Evolutionary conservation across 2,113 vertebrate species (phyloP).

Genomic region (Gallinago undulata): DNA sequence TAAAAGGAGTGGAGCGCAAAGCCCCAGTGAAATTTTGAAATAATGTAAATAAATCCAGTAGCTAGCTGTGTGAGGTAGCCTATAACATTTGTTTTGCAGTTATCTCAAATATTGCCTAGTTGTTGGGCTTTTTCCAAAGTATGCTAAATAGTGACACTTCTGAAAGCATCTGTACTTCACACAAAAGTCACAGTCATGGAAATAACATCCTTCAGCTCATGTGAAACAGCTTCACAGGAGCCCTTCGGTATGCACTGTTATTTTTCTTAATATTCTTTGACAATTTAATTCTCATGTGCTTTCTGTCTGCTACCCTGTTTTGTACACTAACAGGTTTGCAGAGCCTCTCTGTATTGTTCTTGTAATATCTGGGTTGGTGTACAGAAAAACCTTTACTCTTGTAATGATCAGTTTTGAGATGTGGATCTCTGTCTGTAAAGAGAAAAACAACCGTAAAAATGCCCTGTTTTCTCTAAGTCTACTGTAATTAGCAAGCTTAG

Average conservation of each 20-base stretch:
- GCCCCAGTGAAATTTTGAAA: neutral
- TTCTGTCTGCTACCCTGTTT: neutral
- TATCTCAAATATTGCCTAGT: neutral
- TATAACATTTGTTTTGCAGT: neutral
- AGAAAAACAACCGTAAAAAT: neutral
- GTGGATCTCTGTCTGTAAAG: neutral
- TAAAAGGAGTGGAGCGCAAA: neutral
- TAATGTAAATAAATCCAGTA: constrained; percentile 29
- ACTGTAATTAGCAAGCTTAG: constrained; percentile 2
- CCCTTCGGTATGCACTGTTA: neutral
- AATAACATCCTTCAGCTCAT: neutral
- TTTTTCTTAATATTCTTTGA: neutral
- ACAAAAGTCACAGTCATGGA: neutral
- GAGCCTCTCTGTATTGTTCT: constrained; percentile 13
- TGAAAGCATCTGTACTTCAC: neutral
- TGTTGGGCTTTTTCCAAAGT: neutral
- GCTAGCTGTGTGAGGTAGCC: neutral
- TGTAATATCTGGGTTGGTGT: constrained; percentile 20
- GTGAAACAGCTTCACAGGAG: neutral
- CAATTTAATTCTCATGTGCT: neutral
- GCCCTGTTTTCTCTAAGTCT: constrained; percentile 18
- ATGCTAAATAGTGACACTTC: neutral
- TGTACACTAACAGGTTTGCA: neutral
- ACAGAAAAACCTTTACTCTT: constrained; percentile 31
- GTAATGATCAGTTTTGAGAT: neutral